A percentile compares a stretch with the other conserved stretches of the same genome.
Conservation (phyloP, 2,888 invertebrate genomes). For the Dioctria linearis region DNA sequence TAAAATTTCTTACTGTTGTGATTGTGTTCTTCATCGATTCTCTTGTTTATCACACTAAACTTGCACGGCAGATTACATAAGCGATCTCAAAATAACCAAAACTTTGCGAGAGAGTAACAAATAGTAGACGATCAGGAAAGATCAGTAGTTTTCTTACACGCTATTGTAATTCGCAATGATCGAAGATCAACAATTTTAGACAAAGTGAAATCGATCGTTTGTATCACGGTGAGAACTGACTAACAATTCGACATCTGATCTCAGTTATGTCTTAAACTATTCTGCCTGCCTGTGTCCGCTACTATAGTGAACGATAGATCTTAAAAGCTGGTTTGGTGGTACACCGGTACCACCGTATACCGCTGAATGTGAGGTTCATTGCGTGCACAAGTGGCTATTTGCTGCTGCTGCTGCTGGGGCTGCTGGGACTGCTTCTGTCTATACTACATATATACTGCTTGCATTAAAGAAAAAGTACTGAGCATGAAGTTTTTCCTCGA, state of each 20-base stretch:
- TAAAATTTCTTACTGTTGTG: background rate
- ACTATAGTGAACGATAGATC: constrained; percentile 48
- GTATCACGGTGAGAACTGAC: constrained; percentile 3
- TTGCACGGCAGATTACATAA: constrained; percentile 17
- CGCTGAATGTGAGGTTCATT: constrained; percentile 39
- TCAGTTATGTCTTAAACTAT: constrained; percentile 45
- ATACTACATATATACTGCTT: background rate
- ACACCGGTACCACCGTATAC: constrained; percentile 64
- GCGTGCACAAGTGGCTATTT: constrained; percentile 34
- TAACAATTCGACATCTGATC: constrained; percentile 40
- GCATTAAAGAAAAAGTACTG: constrained; percentile 10
- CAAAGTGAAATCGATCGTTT: constrained; percentile 37
- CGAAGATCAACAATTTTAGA: background rate
- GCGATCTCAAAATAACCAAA: constrained; percentile 30
- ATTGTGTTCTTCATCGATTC: background rate
- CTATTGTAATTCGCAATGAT: no score
- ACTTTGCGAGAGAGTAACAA: background rate
- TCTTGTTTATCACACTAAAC: constrained; percentile 8
- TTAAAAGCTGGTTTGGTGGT: constrained; percentile 43
- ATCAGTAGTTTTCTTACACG: no score
- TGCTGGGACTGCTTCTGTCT: background rate
- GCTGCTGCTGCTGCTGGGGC: constrained; percentile 3
- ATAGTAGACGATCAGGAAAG: no score
- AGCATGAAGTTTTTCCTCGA: constrained; percentile 65
- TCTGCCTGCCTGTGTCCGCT: constrained; percentile 35